Evolutionary conservation across 2,888 invertebrate species (phyloP).

Genomic region (Endotricha flammealis): DNA sequence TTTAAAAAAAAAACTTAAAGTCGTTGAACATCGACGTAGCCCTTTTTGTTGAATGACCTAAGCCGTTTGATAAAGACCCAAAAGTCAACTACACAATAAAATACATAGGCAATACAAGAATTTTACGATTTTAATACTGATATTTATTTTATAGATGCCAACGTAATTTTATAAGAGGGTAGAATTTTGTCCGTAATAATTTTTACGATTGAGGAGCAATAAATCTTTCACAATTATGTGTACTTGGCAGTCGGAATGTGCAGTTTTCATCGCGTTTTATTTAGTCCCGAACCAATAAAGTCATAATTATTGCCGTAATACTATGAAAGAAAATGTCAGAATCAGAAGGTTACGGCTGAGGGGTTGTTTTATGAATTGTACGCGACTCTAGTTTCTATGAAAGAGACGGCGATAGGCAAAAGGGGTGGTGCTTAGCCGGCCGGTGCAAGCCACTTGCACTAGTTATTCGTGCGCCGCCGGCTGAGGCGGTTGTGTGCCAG

Average conservation of each 20-base stretch:
- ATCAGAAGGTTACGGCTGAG: slow-evolving; percentile 43
- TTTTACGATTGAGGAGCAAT: slow-evolving; percentile 3
- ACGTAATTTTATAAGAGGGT: background rate
- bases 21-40: too few species aligned
- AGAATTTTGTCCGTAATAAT: background rate
- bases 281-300: slow-evolving; percentile 23
- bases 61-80: too few species aligned
- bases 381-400: slow-evolving; percentile 36
- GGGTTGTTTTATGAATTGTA: slow-evolving; percentile 46
- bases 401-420: slow-evolving; percentile 48
- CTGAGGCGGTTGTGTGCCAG: slow-evolving; percentile 38
- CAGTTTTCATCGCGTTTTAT: slow-evolving; percentile 14
- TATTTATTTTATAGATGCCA: slow-evolving; percentile 3
- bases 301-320: slow-evolving; percentile 21
- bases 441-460: slow-evolving; percentile 49
- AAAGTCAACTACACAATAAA: too few species aligned
- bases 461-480: slow-evolving; percentile 48
- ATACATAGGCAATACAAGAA: too few species aligned
- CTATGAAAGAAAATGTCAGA: slow-evolving; percentile 42
- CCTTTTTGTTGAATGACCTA: too few species aligned
- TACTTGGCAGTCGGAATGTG: slow-evolving; percentile 12
- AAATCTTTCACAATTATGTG: slow-evolving; percentile 7
- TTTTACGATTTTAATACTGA: background rate
- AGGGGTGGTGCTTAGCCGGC: slow-evolving; percentile 54
- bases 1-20: too few species aligned